Conservation (phyloP, 2,113 vertebrate genomes). For the Chaenocephalus aceratus region DNA sequence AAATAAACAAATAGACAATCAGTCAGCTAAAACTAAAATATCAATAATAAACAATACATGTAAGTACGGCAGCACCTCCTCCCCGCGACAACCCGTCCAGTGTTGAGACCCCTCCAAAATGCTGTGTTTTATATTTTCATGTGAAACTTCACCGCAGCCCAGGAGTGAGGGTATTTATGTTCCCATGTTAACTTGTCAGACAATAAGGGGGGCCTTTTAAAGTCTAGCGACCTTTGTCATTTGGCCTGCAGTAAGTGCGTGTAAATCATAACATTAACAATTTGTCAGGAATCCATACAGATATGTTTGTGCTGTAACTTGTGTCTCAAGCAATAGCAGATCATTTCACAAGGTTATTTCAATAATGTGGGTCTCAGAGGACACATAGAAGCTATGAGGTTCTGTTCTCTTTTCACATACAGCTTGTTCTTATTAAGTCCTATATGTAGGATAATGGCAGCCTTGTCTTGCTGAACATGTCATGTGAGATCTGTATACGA, state of each 20-base stretch:
- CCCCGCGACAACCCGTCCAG: too few species aligned
- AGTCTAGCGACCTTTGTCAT: not conserved
- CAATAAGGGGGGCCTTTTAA: not conserved
- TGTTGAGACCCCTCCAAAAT: too few species aligned
- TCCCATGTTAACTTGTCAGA: too few species aligned
- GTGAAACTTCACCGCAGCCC: not conserved
- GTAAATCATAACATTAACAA: not conserved
- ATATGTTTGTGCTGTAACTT: slow-evolving; percentile 1
- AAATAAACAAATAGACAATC: too few species aligned
- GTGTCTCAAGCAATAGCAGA: not conserved
- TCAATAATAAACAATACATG: too few species aligned
- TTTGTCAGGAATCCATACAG: not conserved
- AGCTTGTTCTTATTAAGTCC: not conserved
- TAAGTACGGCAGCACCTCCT: too few species aligned
- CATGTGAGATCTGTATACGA: not conserved
- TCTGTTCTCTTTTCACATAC: not conserved
- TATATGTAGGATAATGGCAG: not conserved
- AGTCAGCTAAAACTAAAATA: too few species aligned
- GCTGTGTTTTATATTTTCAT: not conserved
- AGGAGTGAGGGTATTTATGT: not conserved
- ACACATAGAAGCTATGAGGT: not conserved
- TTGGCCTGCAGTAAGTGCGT: not conserved
- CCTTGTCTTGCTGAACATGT: not conserved
- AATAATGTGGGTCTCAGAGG: slow-evolving; percentile 6
- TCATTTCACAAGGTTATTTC: slow-evolving; percentile 21